Conservation (phyloP, 2,888 invertebrate genomes). For the Silvanus unidentatus region DNA sequence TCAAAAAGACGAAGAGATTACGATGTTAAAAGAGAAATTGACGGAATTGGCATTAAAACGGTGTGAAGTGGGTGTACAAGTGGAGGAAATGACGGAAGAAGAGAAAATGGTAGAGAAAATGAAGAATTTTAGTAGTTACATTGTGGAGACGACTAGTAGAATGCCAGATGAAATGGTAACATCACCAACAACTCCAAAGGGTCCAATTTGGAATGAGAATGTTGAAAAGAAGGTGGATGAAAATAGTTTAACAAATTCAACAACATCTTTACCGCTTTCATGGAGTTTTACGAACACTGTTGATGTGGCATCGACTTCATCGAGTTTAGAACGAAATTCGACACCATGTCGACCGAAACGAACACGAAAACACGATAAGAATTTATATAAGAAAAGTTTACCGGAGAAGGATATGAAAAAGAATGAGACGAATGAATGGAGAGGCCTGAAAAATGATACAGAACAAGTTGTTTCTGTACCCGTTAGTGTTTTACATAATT, state of each 20-base stretch:
- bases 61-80: slow-evolving; percentile 24
- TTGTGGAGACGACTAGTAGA: slow-evolving; percentile 40
- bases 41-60: slow-evolving; percentile 41
- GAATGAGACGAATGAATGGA: slow-evolving; percentile 18
- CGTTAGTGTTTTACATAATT: slow-evolving; percentile 35
- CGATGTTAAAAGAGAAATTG: slow-evolving; percentile 49
- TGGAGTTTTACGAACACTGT: slow-evolving; percentile 20
- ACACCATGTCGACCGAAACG: slow-evolving; percentile 41
- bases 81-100: slow-evolving; percentile 28
- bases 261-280: slow-evolving; percentile 21
- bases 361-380: slow-evolving; percentile 42
- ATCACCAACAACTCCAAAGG: slow-evolving; percentile 10
- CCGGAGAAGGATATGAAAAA: slow-evolving; percentile 26
- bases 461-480: slow-evolving; percentile 36
- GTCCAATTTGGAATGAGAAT: slow-evolving; percentile 13
- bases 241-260: slow-evolving; percentile 8
- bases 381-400: slow-evolving; percentile 35
- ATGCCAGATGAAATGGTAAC: slow-evolving; percentile 38
- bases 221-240: neutral
- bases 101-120: slow-evolving; percentile 28
- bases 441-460: slow-evolving; percentile 14
- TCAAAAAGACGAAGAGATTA: slow-evolving; percentile 54
- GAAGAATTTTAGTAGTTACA: slow-evolving; percentile 37
- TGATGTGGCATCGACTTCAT: slow-evolving; percentile 31
- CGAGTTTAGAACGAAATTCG: slow-evolving; percentile 30